Evolutionary conservation across 1,140 invertebrate genomes (phyloP).

Genomic region (Macrocentrus cingulum): DNA sequence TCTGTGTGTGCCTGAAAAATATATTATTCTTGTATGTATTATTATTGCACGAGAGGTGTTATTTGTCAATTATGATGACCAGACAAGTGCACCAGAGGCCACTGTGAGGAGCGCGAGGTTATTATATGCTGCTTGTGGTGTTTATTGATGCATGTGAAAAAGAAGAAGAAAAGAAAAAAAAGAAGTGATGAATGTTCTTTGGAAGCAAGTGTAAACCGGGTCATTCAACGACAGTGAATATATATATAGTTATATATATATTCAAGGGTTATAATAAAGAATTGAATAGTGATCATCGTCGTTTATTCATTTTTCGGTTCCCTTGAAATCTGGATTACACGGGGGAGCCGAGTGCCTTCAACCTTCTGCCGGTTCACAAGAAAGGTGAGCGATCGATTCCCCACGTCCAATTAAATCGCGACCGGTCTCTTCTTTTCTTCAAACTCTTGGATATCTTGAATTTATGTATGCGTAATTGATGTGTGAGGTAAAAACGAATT

Average conservation of each 20-base stretch:
- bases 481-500: too few species aligned
- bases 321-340: conserved; percentile 50
- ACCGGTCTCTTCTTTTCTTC: conserved; percentile 2
- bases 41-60: too few species aligned
- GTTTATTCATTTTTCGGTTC: conserved; percentile 19
- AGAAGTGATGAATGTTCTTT: conserved; percentile 8
- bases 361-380: conserved; percentile 48
- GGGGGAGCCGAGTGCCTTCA: conserved; percentile 42
- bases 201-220: neutral
- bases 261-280: neutral
- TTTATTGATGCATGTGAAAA: neutral
- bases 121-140: too few species aligned
- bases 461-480: neutral
- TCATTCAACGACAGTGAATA: neutral
- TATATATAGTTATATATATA: conserved; percentile 5
- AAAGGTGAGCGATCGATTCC: conserved; percentile 39
- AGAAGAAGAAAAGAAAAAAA: neutral
- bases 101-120: too few species aligned
- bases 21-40: too few species aligned
- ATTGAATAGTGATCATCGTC: neutral
- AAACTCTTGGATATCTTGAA: neutral
- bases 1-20: too few species aligned
- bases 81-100: too few species aligned
- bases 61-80: too few species aligned
- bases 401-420: neutral